Conservation (phyloP, 2,113 vertebrate genomes). For the Plecturocebus donacophilus region DNA sequence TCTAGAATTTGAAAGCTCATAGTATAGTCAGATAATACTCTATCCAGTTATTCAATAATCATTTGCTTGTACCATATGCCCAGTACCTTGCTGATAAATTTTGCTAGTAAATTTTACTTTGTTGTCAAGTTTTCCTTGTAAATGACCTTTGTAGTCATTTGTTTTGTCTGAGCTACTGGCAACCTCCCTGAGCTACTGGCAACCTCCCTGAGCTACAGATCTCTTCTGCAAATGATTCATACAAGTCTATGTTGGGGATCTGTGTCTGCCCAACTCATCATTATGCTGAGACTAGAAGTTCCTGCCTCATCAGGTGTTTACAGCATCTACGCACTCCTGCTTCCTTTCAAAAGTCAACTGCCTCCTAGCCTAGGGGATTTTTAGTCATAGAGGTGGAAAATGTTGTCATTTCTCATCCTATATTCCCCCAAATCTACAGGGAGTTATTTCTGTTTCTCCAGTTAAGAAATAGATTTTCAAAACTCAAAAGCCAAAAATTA, state of each 20-base stretch:
- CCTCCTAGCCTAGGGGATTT: neutral
- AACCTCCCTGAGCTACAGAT: neutral
- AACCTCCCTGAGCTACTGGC: neutral
- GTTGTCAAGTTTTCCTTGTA: neutral
- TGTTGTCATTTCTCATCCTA: neutral
- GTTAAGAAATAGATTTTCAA: constrained; percentile 11
- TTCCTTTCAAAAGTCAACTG: neutral
- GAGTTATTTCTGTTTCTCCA: neutral
- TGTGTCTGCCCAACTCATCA: neutral
- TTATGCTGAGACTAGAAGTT: neutral
- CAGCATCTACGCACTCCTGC: neutral
- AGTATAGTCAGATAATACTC: neutral
- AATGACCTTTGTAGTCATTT: neutral
- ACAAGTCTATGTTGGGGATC: neutral
- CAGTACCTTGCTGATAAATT: neutral
- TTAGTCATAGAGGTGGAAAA: neutral
- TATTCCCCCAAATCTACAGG: neutral
- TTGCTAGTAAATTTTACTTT: constrained; percentile 21
- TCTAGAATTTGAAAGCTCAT: neutral
- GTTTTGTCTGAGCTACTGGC: neutral
- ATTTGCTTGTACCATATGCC: neutral
- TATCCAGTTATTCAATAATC: neutral
- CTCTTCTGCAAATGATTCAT: constrained; percentile 4
- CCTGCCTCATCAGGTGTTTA: neutral
- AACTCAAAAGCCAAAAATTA: neutral